These are phyloP conservation scores for Irena cyanogastra DNA, from an alignment of 2,113 vertebrate genomes.

Conservation along the genomic window DNA sequence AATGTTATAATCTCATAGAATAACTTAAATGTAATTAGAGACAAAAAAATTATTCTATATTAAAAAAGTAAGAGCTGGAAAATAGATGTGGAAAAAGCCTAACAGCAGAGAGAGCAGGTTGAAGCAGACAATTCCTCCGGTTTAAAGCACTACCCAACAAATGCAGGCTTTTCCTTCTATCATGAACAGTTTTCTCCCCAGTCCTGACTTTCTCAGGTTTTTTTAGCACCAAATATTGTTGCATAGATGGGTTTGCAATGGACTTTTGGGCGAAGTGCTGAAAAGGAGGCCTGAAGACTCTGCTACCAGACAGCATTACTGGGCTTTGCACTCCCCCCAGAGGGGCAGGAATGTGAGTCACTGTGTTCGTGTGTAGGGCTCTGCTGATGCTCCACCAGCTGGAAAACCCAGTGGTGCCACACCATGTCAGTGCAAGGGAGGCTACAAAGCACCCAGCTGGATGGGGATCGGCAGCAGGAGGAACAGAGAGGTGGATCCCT, in stretches of 20 bases:
- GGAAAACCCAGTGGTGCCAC: not conserved
- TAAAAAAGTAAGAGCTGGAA: not conserved
- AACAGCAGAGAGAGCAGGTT: not conserved
- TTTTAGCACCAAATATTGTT: not conserved
- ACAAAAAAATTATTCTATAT: not conserved
- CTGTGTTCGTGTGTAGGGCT: accelerated
- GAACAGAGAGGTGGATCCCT: not conserved
- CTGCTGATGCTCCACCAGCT: not conserved
- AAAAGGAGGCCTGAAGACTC: not conserved
- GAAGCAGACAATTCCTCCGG: not conserved
- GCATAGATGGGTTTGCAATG: not conserved
- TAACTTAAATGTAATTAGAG: not conserved
- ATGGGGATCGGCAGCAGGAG: not conserved
- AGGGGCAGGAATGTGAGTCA: not conserved
- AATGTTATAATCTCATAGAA: not conserved
- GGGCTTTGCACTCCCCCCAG: not conserved
- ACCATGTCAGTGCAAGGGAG: accelerated
- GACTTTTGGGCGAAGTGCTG: not conserved
- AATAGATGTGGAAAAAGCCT: not conserved
- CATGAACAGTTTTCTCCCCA: not conserved
- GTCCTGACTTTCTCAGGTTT: not conserved
- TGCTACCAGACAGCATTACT: not conserved
- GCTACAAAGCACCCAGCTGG: not conserved
- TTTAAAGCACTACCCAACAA: not conserved
- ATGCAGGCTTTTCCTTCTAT: not conserved